These are phyloP conservation scores for Coelogynopora nodosa DNA, from an alignment of 2,888 invertebrate genomes.

Conservation along the genomic window DNA sequence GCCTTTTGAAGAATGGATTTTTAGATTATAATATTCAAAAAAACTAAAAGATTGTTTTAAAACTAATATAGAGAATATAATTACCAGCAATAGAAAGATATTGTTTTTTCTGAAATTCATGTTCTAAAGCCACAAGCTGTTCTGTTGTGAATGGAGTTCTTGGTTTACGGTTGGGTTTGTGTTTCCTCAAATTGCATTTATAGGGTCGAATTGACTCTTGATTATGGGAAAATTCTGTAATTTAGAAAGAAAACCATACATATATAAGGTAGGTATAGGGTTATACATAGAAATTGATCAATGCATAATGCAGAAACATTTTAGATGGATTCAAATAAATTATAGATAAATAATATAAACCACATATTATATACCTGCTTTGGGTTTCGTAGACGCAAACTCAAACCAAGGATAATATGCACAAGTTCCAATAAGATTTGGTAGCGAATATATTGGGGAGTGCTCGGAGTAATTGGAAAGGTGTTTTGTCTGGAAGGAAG, in stretches of 20 bases:
- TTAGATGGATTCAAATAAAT: no score
- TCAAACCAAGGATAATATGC: neutral
- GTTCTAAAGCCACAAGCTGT: constrained; percentile 81
- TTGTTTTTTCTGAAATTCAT: constrained; percentile 87
- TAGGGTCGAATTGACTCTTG: constrained; percentile 49
- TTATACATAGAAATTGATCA: no score
- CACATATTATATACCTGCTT: neutral
- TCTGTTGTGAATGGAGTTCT: constrained; percentile 92
- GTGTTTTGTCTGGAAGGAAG: neutral
- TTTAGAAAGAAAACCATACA: no score
- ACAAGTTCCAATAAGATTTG: neutral
- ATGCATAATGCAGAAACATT: no score
- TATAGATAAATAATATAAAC: no score
- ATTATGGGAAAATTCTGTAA: neutral
- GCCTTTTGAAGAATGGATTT: no score
- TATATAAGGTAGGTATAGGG: no score
- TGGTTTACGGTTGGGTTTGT: constrained; percentile 90
- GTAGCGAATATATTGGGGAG: neutral
- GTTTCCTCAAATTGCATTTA: constrained; percentile 72
- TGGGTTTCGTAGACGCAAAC: neutral
- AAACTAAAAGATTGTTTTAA: no score
- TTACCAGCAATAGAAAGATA: constrained; percentile 78
- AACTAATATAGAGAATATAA: no score
- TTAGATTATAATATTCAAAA: no score
- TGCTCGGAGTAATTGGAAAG: neutral